Base-by-base conservation (phyloP, 2,113 vertebrate species). In the Orycteropus afer region DNA sequence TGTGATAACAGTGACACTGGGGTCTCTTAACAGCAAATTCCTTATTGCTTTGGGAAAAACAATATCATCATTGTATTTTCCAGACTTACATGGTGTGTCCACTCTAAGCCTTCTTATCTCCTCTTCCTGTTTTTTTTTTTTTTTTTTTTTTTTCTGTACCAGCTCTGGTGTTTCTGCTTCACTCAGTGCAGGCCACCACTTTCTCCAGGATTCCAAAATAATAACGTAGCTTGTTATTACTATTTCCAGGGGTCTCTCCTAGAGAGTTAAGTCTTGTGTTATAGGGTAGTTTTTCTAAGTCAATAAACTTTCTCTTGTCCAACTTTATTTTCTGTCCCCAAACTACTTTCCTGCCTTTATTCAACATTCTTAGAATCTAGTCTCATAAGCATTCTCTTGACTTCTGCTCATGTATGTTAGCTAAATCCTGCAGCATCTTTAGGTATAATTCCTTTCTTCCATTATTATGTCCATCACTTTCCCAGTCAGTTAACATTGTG, bases 1-100 rank as follows among this genome's bases (percentile, higher is more conserved):
- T 7, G 4, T 3, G 34, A 12, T 12, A 14, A n/a, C 71, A 12
- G 20, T 5, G 15, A 1, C 1, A 2, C 40, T 20, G 69, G 7
- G 7, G 3, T 22, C 55, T 65, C 23, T n/a, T 59, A 3, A 17
- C 11, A 25, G 20, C 34, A 15, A 4, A 2, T 7, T 25, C 49
- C 37, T n/a, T 42, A 13, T 5, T 15, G 27, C 71, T 29, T 13
- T 34, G 67, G 59, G 23, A 22, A 18, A 49, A 32, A 18, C 7
- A 1, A 67, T 7, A 13, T 2, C 15, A 45, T 51, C 57, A 37
- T 5, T 1, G 69, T 1, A 0, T 3, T 45, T 37, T 34, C 22
- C 23, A 37, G 32, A 47, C 14, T 13, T 15, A 5, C 4, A 2
- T 13, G 61, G 47, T 37, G 12, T 2, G 14, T 15, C 22, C 6